Evolutionary conservation across 2,113 vertebrate species (phyloP).

Genomic region (Piaya cayana): DNA sequence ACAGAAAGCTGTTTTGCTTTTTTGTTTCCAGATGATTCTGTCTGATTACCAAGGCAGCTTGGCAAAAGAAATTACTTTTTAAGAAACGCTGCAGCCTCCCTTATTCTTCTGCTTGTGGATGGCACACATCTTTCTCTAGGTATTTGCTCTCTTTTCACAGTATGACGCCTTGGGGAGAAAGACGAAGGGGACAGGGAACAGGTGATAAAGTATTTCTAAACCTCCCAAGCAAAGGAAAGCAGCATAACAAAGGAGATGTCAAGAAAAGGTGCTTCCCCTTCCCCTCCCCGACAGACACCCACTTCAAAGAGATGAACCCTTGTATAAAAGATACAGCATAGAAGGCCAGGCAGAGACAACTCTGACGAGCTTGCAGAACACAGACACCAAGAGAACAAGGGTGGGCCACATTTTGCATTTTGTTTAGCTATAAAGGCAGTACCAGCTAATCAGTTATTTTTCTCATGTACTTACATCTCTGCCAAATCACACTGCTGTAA

Average conservation of each 20-base stretch:
- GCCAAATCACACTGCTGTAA: conserved; percentile 4
- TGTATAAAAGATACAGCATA: neutral
- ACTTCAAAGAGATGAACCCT: conserved; percentile 8
- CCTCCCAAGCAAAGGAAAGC: conserved; percentile 43
- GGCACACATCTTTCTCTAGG: conserved; percentile 38
- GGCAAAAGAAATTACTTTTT: conserved; percentile 41
- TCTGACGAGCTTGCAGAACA: neutral
- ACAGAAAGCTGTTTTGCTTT: neutral
- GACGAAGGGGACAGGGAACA: neutral
- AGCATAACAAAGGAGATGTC: conserved; percentile 30
- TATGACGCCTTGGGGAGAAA: neutral
- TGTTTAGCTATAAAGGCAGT: conserved; percentile 27
- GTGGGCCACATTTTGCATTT: neutral
- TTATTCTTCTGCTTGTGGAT: neutral
- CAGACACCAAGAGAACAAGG: neutral
- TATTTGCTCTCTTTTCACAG: conserved; percentile 34
- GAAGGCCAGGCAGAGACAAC: neutral
- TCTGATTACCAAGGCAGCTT: neutral
- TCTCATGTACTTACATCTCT: conserved; percentile 8
- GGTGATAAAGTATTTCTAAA: conserved; percentile 61
- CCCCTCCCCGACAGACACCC: neutral
- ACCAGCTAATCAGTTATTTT: conserved; percentile 53
- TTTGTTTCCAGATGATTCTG: conserved; percentile 29
- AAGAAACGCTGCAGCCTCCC: neutral
- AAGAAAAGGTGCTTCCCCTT: neutral